Conservation (phyloP, 1,140 invertebrate species). For the Halictus rubicundus region DNA sequence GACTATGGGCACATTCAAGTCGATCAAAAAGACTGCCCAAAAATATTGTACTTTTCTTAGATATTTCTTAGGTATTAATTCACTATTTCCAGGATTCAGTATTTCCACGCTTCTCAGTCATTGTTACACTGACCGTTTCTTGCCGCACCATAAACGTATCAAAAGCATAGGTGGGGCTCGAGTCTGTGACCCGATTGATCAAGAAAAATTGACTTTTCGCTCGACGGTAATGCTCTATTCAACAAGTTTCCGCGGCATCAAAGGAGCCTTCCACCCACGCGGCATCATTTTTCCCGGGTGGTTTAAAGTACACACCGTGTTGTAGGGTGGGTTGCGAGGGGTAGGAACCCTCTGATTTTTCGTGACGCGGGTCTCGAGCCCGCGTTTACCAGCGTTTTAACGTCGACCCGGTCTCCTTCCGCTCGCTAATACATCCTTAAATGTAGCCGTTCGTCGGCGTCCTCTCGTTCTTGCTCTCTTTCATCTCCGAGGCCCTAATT, state of each 20-base stretch:
- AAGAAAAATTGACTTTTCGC: background rate
- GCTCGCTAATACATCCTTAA: conserved; percentile 56
- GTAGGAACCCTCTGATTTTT: conserved; percentile 7
- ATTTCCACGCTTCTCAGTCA: too few species aligned
- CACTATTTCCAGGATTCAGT: too few species aligned
- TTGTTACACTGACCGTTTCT: too few species aligned
- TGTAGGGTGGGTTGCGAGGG: background rate
- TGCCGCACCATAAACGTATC: too few species aligned
- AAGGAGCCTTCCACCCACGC: background rate
- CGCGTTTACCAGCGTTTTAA: conserved; percentile 31
- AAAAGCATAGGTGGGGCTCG: background rate
- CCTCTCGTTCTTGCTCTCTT: conserved; percentile 50
- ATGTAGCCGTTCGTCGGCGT: conserved; percentile 4
- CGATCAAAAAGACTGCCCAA: too few species aligned
- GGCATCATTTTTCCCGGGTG: background rate
- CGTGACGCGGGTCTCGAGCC: background rate
- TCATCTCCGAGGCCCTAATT: conserved; percentile 64
- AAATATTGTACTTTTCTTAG: too few species aligned
- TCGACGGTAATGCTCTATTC: background rate
- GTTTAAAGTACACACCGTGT: background rate
- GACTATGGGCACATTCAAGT: too few species aligned
- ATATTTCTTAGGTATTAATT: too few species aligned
- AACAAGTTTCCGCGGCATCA: background rate
- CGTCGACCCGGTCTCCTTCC: conserved; percentile 8
- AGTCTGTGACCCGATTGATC: background rate